phyloP scores from a whole-genome alignment of 2,888 invertebrate genomes.

The Mythimna ferrago region DNA sequence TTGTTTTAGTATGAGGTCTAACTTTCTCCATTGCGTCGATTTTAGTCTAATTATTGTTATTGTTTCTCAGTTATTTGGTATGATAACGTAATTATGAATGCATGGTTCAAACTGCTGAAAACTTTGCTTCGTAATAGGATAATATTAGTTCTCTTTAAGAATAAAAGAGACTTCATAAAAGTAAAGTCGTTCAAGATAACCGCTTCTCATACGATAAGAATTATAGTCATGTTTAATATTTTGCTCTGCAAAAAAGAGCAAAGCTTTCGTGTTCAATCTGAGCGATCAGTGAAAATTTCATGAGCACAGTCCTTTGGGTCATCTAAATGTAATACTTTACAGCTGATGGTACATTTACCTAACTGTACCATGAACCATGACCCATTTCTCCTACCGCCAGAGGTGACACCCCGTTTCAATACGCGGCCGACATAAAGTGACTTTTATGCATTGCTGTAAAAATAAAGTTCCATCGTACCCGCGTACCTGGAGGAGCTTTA shows the following conservation, averaged over 20 bases:
- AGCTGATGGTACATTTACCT: conserved; percentile 63
- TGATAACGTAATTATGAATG: conserved; percentile 11
- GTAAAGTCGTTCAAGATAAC: conserved; percentile 3
- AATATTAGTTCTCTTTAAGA: conserved; percentile 10
- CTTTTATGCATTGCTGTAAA: conserved; percentile 74
- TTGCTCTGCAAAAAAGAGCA: background rate
- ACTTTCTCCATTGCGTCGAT: conserved; percentile 15
- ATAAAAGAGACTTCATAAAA: conserved; percentile 26
- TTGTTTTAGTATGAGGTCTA: background rate
- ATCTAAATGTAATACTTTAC: conserved; percentile 35
- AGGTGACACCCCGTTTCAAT: conserved; percentile 78
- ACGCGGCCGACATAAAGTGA: conserved; percentile 71
- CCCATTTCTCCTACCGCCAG: conserved; percentile 76
- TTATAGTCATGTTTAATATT: background rate
- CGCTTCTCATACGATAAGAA: conserved; percentile 2
- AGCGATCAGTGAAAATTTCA: background rate
- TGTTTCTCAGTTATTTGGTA: conserved; percentile 14
- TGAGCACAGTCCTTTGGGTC: conserved; percentile 10
- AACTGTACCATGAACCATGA: conserved; percentile 81
- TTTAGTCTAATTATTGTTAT: conserved; percentile 8
- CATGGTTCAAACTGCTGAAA: conserved; percentile 9
- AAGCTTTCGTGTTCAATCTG: background rate
- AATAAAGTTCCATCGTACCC: conserved; percentile 69
- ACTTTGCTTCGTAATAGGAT: background rate
- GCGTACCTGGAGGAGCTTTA: conserved; percentile 63